phyloP scores from a whole-genome alignment of 2,888 invertebrate genomes.

The Odontomyia ornata region DNA sequence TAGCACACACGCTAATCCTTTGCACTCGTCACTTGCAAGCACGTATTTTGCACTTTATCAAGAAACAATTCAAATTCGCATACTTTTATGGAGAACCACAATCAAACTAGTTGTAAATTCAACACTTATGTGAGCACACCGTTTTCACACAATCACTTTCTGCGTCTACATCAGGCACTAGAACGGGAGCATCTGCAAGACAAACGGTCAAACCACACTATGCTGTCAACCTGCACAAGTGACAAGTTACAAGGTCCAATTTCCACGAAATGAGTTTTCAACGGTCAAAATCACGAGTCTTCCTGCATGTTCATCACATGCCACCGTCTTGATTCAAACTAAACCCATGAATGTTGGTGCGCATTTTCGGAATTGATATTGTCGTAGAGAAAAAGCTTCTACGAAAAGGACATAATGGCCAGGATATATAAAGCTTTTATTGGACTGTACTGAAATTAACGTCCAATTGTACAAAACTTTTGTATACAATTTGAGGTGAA shows the following conservation, averaged over 20 bases:
- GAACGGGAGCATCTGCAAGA: background rate
- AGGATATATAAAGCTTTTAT: background rate
- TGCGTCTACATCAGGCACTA: conserved; percentile 5
- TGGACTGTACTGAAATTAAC: background rate
- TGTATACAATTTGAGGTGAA: too few species aligned
- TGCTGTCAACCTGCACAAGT: background rate
- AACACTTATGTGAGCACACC: conserved; percentile 1
- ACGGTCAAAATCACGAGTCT: conserved; percentile 30
- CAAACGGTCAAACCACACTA: background rate
- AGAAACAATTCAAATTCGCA: conserved; percentile 8
- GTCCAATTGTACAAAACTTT: background rate
- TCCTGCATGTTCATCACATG: conserved; percentile 6
- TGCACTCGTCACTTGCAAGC: background rate
- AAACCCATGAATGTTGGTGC: conserved; percentile 11
- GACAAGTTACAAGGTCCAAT: background rate
- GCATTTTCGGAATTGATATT: background rate
- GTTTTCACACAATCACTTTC: conserved; percentile 16
- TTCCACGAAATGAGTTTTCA: background rate
- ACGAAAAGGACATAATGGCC: background rate
- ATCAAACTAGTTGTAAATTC: conserved; percentile 12
- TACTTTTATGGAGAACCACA: background rate
- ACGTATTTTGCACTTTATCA: conserved; percentile 15
- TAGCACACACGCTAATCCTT: background rate
- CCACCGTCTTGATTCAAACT: conserved; percentile 21
- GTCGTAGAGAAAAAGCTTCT: conserved; percentile 17